Evolutionary conservation across 2,113 vertebrate genomes (phyloP), one percentile per base, ranked within the genome.

Genomic region (Chamaea fasciata): DNA sequence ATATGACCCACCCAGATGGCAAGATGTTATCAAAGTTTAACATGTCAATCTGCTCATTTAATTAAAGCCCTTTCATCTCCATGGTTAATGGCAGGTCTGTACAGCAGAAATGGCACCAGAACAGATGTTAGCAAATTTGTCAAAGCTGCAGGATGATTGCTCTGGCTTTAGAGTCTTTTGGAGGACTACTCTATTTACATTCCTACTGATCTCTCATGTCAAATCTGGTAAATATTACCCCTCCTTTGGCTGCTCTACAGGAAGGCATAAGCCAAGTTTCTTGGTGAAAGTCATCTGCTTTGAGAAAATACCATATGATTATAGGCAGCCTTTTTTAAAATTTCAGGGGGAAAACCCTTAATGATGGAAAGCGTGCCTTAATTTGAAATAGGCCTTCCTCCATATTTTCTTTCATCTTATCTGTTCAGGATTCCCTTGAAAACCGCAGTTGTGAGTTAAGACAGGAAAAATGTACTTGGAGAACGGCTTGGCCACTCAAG

Each of bases 121-220:
- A 95, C 96, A 97, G 97, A 97, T 96, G 97, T 85, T 23, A 2
- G 41, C 71, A 62, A 84, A 95, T 94, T 92, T 92, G 63, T 96
- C 93, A 97, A 94, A 96, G 94, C 30, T 49, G 49, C 37, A 93
- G 70, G 78, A 85, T 87, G 92, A 94, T 82, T 75, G 81, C 68
- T 83, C 50, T 89, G 56, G 84, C 76, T 76, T 56, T 4, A 2
- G 24, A 65, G 65, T 59, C 90, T 89, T 94, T 77, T 83, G 83
- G 59, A 96, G 76, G 76, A 65, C 73, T 67, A 16, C 44, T 85
- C 62, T 90, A 47, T 86, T 92, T 87, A 91, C 68, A 76, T 89
- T 82, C 52, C 82, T 68, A 8, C 26, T 35, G 57, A 87, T 83
- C 53, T 91, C 44, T 78, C 39, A 56, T 47, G 57, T 91, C 87